Evolutionary conservation across 2,113 vertebrate species (phyloP), one percentile per base, ranked within the genome.

Genomic region (Pseudolaguvia tuberculata): DNA sequence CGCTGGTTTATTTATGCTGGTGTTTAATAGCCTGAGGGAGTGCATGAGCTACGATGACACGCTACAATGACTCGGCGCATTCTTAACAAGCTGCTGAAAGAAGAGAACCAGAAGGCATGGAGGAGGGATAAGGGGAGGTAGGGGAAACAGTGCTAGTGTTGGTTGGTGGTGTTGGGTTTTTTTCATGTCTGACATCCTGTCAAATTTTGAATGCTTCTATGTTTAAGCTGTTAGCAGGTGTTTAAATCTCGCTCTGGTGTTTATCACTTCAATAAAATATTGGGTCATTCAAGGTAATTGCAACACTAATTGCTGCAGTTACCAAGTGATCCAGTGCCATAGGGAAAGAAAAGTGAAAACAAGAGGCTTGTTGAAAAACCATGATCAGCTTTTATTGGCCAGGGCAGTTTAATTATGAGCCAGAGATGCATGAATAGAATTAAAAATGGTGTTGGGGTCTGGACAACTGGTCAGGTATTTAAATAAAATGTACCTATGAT

Each of bases 281-380:
- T 77, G 65, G 82, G 83, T 90, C 83, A 81, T 88, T 87, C 76
- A 78, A 79, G 86, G 84, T 86, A 89, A 90, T 92, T 89, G 87
- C 80, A 72, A 58, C 79, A 76, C 68, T 78, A 78, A 82, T 75
- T 75, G 72, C 80, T 78, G 79, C 79, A 80, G 75, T 83, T 85
- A 80, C 79, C 71, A 66, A 42, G 21, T 70, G 51, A n/a, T 72
- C 25, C 61, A 23, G 67, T 51, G 14, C 15, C 56, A n/a, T 27
- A 57, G 58, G 20, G 21, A 59, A 59, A 13, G 39, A 52, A 31
- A 14, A 29, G 20, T 2, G 45, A 6, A 42, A 45, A 13, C 27
- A 14, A 39, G 39, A 21, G 35, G 25, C 35, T 57, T 8, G 17
- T 68, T 2, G 29, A 50, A 68, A 57, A 57, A 57, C 25, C 21